These are phyloP conservation scores for Eupithecia dodoneata DNA, from an alignment of 2,888 invertebrate genomes.

Conservation along the genomic window DNA sequence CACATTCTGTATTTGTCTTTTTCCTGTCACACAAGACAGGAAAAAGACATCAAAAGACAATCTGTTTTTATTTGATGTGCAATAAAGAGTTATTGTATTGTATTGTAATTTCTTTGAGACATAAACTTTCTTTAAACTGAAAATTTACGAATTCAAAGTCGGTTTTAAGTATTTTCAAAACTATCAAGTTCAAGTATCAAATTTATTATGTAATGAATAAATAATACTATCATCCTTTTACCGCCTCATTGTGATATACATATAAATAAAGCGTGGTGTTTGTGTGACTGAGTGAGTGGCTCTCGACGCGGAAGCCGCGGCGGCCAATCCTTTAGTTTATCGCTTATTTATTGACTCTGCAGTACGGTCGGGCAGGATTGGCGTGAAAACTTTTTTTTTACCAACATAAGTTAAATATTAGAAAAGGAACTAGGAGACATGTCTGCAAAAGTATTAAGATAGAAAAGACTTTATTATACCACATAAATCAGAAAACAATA, in stretches of 20 bases:
- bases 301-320: constrained; percentile 43
- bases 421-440: background rate
- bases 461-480: no score
- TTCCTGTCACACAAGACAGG: no score
- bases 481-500: no score
- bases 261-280: constrained; percentile 13
- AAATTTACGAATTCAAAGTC: no score
- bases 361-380: constrained; percentile 32
- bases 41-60: no score
- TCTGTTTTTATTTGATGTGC: no score
- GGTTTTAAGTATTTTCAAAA: no score
- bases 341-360: constrained; percentile 40
- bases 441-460: background rate
- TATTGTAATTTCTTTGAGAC: no score
- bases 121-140: no score
- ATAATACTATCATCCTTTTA: background rate
- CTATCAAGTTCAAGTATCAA: no score
- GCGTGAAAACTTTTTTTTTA: background rate
- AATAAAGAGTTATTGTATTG: no score
- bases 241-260: constrained; percentile 1
- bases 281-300: constrained; percentile 24
- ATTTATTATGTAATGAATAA: background rate
- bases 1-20: no score
- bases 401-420: background rate
- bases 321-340: constrained; percentile 46